phyloP scores from a whole-genome alignment of 2,888 invertebrate genomes.

The Pseudolycoriella hygida region DNA sequence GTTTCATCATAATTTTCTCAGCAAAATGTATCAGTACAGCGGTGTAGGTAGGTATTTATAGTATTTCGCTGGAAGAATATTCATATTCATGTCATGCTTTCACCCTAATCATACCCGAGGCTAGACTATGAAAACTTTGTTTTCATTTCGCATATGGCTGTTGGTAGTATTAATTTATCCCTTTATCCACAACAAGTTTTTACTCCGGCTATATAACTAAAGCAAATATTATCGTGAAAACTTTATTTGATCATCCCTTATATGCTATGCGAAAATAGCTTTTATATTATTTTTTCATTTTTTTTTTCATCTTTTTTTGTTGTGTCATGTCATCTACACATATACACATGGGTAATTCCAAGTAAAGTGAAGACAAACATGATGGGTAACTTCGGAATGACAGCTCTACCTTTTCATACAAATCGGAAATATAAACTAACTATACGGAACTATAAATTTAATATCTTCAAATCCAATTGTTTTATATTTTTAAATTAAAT shows the following conservation, averaged over 20 bases:
- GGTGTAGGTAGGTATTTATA: not conserved
- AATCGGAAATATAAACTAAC: too few species aligned
- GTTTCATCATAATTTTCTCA: too few species aligned
- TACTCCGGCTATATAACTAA: slow-evolving; percentile 1
- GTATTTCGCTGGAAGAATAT: not conserved
- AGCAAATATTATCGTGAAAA: slow-evolving; percentile 1
- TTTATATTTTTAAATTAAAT: too few species aligned
- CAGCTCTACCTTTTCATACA: too few species aligned
- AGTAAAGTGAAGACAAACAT: not conserved
- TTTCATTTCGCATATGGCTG: slow-evolving; percentile 5
- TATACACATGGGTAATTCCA: not conserved
- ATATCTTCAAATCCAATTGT: too few species aligned
- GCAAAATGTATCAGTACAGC: too few species aligned
- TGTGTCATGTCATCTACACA: not conserved
- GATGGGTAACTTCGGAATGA: too few species aligned
- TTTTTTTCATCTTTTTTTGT: not conserved
- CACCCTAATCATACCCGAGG: slow-evolving; percentile 7
- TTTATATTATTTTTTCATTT: not conserved
- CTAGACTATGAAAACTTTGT: slow-evolving; percentile 7
- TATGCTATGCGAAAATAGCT: not conserved
- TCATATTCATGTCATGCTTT: slow-evolving; percentile 7
- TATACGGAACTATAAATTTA: too few species aligned
- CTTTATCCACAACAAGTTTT: slow-evolving; percentile 5
- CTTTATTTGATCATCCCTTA: slow-evolving; percentile 4
- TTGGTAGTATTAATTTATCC: slow-evolving; percentile 5